These are phyloP conservation scores for Scartelaos histophorus DNA, from an alignment of 2,113 vertebrate species.

Conservation along the genomic window DNA sequence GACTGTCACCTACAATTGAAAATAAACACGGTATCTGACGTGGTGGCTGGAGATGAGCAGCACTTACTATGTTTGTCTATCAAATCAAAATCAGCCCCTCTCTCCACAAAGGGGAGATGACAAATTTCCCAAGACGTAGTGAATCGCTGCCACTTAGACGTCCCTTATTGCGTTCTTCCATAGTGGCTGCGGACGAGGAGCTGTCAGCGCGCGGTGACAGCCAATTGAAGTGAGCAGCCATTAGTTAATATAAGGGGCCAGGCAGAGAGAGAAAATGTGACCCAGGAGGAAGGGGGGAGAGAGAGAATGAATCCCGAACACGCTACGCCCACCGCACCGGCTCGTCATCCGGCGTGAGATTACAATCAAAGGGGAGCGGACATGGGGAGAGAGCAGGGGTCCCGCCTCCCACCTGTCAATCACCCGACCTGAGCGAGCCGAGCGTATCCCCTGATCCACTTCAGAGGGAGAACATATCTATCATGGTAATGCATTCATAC, in stretches of 20 bases:
- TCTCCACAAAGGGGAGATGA: constrained; percentile 35
- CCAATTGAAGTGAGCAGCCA: constrained; percentile 54
- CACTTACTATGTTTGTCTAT: constrained; percentile 38
- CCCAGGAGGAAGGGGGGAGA: constrained; percentile 40
- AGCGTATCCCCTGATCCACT: constrained; percentile 44
- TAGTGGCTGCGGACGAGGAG: constrained; percentile 38
- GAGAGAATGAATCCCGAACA: constrained; percentile 26
- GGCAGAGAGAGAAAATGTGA: constrained; percentile 29
- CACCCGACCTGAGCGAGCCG: constrained; percentile 31
- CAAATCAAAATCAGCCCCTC: constrained; percentile 25
- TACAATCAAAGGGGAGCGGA: constrained; percentile 54
- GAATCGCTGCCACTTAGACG: constrained; percentile 34
- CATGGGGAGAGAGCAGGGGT: constrained; percentile 35
- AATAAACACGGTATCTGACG: constrained; percentile 50
- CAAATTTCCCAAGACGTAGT: constrained; percentile 29
- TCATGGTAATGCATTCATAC: constrained; percentile 44
- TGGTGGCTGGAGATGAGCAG: constrained; percentile 35
- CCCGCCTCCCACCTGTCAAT: constrained; percentile 56
- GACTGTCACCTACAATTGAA: constrained; percentile 51
- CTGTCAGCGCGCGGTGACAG: constrained; percentile 54
- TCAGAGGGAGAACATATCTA: constrained; percentile 47
- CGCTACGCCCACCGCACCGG: background rate
- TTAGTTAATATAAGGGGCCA: constrained; percentile 57
- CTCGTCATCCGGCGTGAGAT: constrained; percentile 34
- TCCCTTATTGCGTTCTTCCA: constrained; percentile 39